Percentiles rank a stretch among this genome's conserved stretches.
phyloP scores from a whole-genome alignment of 2,888 invertebrate species.

The Athrips mouffetella region DNA sequence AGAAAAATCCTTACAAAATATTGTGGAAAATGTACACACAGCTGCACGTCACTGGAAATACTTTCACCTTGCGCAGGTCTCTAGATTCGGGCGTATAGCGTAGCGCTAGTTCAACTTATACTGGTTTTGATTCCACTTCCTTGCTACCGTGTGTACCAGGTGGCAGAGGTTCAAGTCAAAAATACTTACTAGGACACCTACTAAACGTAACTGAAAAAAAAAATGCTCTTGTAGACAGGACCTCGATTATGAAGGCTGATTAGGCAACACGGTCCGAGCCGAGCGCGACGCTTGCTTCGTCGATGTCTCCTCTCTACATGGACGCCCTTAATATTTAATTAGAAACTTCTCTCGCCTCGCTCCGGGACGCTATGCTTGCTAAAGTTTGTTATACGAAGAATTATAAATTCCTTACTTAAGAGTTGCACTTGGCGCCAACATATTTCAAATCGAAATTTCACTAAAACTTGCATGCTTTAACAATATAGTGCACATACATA shows the following conservation, averaged over 20 bases:
- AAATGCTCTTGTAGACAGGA: no score
- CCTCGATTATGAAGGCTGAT: not conserved
- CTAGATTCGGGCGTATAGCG: no score
- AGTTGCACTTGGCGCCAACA: slow-evolving; percentile 42
- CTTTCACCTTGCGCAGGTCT: no score
- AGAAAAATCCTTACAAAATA: no score
- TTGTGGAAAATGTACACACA: no score
- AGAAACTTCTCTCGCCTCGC: slow-evolving; percentile 51
- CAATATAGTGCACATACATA: not conserved
- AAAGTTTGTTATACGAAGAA: slow-evolving; percentile 46
- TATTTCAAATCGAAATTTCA: slow-evolving; percentile 45
- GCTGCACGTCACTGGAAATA: no score
- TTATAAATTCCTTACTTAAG: slow-evolving; percentile 48
- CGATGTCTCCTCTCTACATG: slow-evolving; percentile 36
- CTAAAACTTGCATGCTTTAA: slow-evolving; percentile 19
- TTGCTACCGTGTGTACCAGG: no score
- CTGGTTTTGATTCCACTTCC: no score
- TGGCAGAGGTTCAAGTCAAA: no score
- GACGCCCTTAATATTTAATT: slow-evolving; percentile 63
- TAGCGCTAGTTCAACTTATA: no score
- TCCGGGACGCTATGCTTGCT: slow-evolving; percentile 35
- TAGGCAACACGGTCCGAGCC: slow-evolving; percentile 16
- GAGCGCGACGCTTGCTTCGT: slow-evolving; percentile 33
- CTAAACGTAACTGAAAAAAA: no score
- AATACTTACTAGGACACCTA: no score